A percentile compares a stretch with the other conserved stretches of the same genome.
Conservation (phyloP, 2,888 invertebrate species). For the Nomada fabriciana region DNA sequence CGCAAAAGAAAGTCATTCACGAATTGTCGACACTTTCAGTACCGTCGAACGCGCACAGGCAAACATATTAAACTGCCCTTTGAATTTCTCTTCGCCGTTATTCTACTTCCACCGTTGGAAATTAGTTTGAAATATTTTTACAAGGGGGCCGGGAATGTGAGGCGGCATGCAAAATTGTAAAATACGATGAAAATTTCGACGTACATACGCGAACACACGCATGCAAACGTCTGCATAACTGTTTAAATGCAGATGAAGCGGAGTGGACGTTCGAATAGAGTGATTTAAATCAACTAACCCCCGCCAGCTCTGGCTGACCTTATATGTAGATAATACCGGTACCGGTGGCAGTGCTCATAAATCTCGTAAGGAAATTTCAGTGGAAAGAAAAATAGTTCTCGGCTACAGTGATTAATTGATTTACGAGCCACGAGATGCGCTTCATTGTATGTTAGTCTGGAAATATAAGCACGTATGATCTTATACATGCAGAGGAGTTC, state of each 20-base stretch:
- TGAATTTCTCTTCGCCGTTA: constrained; percentile 1
- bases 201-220: constrained; percentile 20
- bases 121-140: constrained; percentile 32
- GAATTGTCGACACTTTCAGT: neutral
- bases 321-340: constrained; percentile 69
- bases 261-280: constrained; percentile 66
- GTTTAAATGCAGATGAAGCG: constrained; percentile 70
- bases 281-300: constrained; percentile 71
- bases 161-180: constrained; percentile 43
- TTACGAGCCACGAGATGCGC: constrained; percentile 52
- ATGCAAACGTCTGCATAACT: constrained; percentile 56
- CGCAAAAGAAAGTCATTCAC: too few relatives aligned
- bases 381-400: constrained; percentile 66
- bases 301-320: constrained; percentile 51
- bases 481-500: constrained; percentile 10
- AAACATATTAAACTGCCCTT: neutral
- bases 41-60: neutral
- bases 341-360: constrained; percentile 62
- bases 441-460: constrained; percentile 43
- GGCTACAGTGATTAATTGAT: constrained; percentile 61
- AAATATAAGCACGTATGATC: constrained; percentile 33
- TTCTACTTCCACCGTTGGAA: neutral
- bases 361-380: constrained; percentile 68
- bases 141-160: neutral
- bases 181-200: constrained; percentile 37